These are phyloP conservation scores for Beroe ovata DNA, from an alignment of 37 sponge, comb jelly and placozoan species.

Conservation along the genomic window DNA sequence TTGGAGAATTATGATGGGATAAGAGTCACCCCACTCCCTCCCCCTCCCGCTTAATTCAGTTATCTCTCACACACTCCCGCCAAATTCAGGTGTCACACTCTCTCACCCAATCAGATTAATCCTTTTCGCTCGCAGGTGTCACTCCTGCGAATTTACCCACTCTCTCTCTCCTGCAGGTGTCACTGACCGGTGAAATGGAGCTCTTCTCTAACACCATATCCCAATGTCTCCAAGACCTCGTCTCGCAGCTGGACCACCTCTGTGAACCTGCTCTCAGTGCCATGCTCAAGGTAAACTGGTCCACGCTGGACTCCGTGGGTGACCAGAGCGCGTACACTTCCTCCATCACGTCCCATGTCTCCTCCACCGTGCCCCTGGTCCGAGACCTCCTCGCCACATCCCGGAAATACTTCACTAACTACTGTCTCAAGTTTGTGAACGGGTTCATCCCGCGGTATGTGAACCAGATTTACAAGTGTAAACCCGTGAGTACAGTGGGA, in stretches of 20 bases:
- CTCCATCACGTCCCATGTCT: slow-evolving; percentile 74
- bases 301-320: slow-evolving; percentile 84
- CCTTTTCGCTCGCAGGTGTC: too few relatives aligned
- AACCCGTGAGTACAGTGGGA: slow-evolving; percentile 91
- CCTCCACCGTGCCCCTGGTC: slow-evolving; percentile 79
- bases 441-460: slow-evolving; percentile 59
- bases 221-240: slow-evolving; percentile 85
- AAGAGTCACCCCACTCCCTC: slow-evolving; percentile 5
- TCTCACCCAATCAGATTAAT: too few relatives aligned
- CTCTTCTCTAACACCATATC: slow-evolving; percentile 78
- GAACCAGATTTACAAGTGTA: slow-evolving; percentile 87
- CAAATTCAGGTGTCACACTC: too few relatives aligned
- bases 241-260: slow-evolving; percentile 77
- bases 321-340: slow-evolving; percentile 93
- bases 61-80: too few relatives aligned
- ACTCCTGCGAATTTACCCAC: too few relatives aligned
- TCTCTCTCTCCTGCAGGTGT: too few relatives aligned
- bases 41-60: background rate
- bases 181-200: slow-evolving; percentile 37
- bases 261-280: slow-evolving; percentile 82
- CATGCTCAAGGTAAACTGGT: slow-evolving; percentile 94
- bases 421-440: slow-evolving; percentile 97
- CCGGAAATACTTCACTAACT: slow-evolving; percentile 95
- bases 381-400: slow-evolving; percentile 86
- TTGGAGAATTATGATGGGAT: slow-evolving; percentile 76